phyloP scores from a whole-genome alignment of 2,797 vertebrate genomes.

The Euthynnus affinis region DNA sequence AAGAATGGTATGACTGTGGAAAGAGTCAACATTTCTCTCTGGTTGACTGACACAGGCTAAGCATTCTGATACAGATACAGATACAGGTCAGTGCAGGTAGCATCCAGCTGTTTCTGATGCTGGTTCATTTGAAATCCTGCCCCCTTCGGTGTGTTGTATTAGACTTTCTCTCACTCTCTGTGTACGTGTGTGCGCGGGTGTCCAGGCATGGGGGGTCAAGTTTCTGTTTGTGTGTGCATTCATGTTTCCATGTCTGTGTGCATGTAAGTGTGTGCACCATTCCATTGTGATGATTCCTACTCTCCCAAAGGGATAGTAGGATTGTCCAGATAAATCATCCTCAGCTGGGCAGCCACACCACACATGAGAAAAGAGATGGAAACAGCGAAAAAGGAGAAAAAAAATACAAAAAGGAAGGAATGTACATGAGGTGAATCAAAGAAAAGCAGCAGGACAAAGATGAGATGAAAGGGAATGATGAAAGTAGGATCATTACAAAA shows the following conservation, averaged over 20 bases:
- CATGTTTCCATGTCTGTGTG: conserved; percentile 59
- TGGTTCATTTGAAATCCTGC: conserved; percentile 62
- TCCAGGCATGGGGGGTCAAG: not conserved
- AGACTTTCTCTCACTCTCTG: conserved; percentile 8
- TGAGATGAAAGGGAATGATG: conserved; percentile 31
- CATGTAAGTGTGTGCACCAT: conserved; percentile 59
- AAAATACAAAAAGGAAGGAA: conserved; percentile 19
- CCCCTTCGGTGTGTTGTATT: conserved; percentile 25
- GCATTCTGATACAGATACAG: conserved; percentile 40
- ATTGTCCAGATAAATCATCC: conserved; percentile 80
- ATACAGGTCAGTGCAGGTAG: conserved; percentile 66
- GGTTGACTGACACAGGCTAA: conserved; percentile 65
- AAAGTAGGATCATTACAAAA: conserved; percentile 34
- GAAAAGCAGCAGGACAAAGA: conserved; percentile 5
- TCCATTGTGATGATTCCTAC: conserved; percentile 55
- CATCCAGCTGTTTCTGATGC: conserved; percentile 54
- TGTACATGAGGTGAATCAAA: conserved; percentile 41
- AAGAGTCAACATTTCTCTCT: conserved; percentile 36
- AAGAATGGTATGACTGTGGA: conserved; percentile 34
- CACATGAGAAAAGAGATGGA: conserved; percentile 40
- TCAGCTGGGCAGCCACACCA: conserved; percentile 67
- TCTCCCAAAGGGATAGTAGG: conserved; percentile 72
- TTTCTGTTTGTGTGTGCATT: conserved; percentile 44
- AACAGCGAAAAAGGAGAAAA: not conserved
- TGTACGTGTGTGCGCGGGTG: not conserved